phyloP scores from a whole-genome alignment of 2,888 invertebrate genomes.

The Sericinus montela region DNA sequence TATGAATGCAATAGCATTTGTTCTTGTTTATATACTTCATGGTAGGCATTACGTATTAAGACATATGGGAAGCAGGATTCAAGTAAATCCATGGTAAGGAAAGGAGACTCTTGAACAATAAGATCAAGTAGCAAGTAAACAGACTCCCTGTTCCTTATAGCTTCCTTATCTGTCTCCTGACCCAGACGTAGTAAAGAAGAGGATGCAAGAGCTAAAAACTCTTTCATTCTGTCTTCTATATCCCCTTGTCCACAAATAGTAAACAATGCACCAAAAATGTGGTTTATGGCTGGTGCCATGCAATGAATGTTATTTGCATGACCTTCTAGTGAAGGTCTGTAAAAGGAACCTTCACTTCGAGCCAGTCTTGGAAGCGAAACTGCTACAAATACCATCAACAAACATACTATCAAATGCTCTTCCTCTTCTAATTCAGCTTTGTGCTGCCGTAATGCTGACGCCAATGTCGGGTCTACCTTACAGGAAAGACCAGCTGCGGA shows the following conservation, averaged over 20 bases:
- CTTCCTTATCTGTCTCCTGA: conserved; percentile 97
- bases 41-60: conserved; percentile 97
- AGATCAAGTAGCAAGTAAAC: conserved; percentile 97
- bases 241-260: conserved; percentile 97
- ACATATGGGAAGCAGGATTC: conserved; percentile 99
- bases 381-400: conserved; percentile 99
- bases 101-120: conserved; percentile 98
- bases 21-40: conserved; percentile 95
- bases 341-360: conserved; percentile 92
- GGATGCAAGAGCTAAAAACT: conserved; percentile 94
- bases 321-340: conserved; percentile 91
- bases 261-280: conserved; percentile 97
- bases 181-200: conserved; percentile 96
- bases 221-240: conserved; percentile 98
- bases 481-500: conserved; percentile 96
- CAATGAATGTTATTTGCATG: conserved; percentile 99
- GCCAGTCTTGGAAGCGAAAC: conserved; percentile 98
- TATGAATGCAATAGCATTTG: conserved; percentile 79
- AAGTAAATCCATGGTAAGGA: conserved; percentile 98
- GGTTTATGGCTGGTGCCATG: conserved; percentile 97
- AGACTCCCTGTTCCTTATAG: conserved; percentile 95
- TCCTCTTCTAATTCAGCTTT: conserved; percentile 94
- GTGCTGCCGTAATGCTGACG: conserved; percentile 92
- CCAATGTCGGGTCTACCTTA: conserved; percentile 96
- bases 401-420: conserved; percentile 94